These are phyloP conservation scores for Strix uralensis DNA, from an alignment of 2,113 vertebrate species.

Conservation along the genomic window DNA sequence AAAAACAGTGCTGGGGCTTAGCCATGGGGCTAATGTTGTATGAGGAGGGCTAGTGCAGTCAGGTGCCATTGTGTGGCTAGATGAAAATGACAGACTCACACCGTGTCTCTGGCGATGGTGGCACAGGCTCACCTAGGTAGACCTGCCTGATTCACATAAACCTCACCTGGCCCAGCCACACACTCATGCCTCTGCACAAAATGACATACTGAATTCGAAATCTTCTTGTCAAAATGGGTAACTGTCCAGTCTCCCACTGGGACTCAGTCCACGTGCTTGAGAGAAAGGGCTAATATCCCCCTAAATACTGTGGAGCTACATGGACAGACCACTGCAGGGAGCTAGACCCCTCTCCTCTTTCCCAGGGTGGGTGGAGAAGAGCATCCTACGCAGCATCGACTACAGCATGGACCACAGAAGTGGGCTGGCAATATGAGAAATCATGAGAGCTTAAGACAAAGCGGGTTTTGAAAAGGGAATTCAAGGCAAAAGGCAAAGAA, in stretches of 20 bases:
- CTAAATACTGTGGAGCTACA: not conserved
- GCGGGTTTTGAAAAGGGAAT: not conserved
- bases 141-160: not conserved
- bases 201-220: not conserved
- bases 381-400: not conserved
- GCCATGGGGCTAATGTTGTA: rapidly evolving
- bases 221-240: not conserved
- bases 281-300: not conserved
- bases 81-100: not conserved
- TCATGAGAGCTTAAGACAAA: not conserved
- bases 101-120: rapidly evolving
- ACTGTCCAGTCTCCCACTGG: not conserved
- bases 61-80: not conserved
- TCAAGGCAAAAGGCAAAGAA: not conserved
- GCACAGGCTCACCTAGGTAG: not conserved
- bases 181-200: not conserved
- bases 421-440: not conserved
- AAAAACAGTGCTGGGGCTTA: not conserved
- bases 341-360: not conserved
- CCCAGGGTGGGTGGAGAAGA: not conserved
- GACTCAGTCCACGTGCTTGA: not conserved
- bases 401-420: not conserved
- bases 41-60: not conserved
- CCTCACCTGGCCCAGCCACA: not conserved
- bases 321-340: not conserved